Evolutionary conservation across 2,113 vertebrate species (phyloP), one percentile per base, ranked within the genome.

Genomic region (Thunnus thynnus): DNA sequence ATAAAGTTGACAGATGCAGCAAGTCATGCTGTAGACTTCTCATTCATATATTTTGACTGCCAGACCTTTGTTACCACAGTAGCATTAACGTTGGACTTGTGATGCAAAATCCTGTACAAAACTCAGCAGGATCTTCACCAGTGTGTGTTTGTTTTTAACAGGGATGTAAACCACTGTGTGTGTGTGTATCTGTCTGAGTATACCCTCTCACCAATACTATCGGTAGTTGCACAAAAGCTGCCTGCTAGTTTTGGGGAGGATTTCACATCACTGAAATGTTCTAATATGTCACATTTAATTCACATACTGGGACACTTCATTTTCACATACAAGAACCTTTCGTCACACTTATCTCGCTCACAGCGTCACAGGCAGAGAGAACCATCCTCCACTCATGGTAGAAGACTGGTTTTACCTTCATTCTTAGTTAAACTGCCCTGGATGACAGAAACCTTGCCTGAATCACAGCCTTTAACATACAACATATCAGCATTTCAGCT

Each of bases 21-120:
- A 22, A 52, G 4, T 47, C 56, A 27, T 3, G 4, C n/a, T 56
- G 32, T 55, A 8, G 30, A 65, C 48, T 36, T 13, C 13, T 75
- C 72, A 65, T 86, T 88, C 76, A 72, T 72, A 30, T 32, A 18
- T 52, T 78, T 82, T 79, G 80, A 67, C 70, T 61, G 47, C 72
- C 70, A 86, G 13, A 41, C n/a, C 7, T 69, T 60, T n/a, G 17
- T 48, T 6, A 58, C 18, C 18, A 18, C 51, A 76, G 55, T 44
- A 75, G 75, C 69, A 63, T 66, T 72, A 22, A 62, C 73, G 17
- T 32, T 65, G 20, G 13, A 66, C 20, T 0, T 47, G 47, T 71
- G 86, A 84, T 72, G 5, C 44, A 72, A 79, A 84, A 46, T 44
- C 58, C 44, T 52, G 12, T 64, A 70, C 30, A 75, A 66, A 78